Percentiles rank a stretch among this genome's conserved stretches.
Evolutionary conservation across 1,140 invertebrate species (phyloP).

Genomic region (Proctacanthus coquilletti): DNA sequence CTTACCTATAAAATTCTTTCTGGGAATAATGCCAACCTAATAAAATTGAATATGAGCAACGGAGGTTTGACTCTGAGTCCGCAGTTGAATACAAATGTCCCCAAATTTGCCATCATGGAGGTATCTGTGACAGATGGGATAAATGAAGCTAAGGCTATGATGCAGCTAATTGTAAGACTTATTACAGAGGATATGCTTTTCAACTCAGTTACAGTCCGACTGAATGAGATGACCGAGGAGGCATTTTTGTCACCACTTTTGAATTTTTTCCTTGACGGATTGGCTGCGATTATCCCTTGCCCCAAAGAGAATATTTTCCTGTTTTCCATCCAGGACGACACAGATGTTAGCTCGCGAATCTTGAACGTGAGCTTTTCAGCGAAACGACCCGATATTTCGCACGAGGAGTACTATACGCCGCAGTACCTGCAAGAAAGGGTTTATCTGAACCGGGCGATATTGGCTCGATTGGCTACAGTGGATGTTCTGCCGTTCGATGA

Average conservation of each 20-base stretch:
- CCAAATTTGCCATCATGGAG: constrained; percentile 84
- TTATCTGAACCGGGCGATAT: constrained; percentile 73
- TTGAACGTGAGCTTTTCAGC: constrained; percentile 93
- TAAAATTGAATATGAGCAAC: constrained; percentile 66
- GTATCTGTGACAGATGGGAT: constrained; percentile 82
- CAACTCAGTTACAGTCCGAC: constrained; percentile 84
- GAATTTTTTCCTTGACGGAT: constrained; percentile 76
- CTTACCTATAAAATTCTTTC: constrained; percentile 67
- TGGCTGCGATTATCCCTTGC: constrained; percentile 83
- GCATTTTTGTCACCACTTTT: constrained; percentile 83
- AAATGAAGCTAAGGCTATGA: constrained; percentile 78
- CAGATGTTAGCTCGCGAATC: constrained; percentile 71
- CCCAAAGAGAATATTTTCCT: constrained; percentile 86
- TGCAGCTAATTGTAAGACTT: constrained; percentile 74
- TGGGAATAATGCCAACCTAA: constrained; percentile 84
- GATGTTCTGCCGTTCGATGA: constrained; percentile 93
- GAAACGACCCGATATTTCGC: constrained; percentile 53
- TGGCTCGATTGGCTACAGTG: constrained; percentile 74
- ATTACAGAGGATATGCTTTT: constrained; percentile 91
- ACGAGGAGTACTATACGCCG: constrained; percentile 69
- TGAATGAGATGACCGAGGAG: constrained; percentile 86
- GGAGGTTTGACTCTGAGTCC: constrained; percentile 81
- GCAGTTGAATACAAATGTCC: constrained; percentile 90
- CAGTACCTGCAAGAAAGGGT: constrained; percentile 87
- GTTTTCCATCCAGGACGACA: constrained; percentile 87